Conservation (phyloP, 1,140 invertebrate species). For the Amphibalanus amphitrite region DNA sequence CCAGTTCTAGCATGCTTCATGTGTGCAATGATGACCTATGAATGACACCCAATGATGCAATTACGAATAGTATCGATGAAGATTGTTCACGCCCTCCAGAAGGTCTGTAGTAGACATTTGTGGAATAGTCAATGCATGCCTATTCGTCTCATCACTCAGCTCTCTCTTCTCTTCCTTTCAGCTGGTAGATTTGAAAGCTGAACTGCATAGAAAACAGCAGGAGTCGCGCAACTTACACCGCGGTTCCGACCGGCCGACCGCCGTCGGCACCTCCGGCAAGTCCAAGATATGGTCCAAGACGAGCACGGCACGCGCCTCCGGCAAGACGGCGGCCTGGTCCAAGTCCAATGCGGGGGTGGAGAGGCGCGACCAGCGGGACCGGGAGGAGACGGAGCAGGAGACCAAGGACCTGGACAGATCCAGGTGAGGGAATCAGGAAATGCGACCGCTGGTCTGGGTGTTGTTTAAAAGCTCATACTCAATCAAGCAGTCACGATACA, state of each 20-base stretch:
- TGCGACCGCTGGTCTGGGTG: too few species aligned
- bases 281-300: background rate
- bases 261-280: background rate
- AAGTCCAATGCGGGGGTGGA: background rate
- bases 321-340: background rate
- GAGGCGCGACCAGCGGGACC: background rate
- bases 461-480: too few species aligned
- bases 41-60: too few species aligned
- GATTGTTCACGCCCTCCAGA: too few species aligned
- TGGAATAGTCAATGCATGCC: too few species aligned
- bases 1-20: too few species aligned
- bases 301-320: too few species aligned
- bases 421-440: background rate
- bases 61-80: too few species aligned
- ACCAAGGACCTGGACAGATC: background rate
- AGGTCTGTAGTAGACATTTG: too few species aligned
- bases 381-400: background rate
- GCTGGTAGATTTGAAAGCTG: background rate
- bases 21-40: too few species aligned
- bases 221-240: background rate
- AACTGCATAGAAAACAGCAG: background rate
- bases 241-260: background rate
- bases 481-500: too few species aligned
- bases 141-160: too few species aligned
- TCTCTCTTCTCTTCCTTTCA: background rate